phyloP scores from a whole-genome alignment of 2,888 invertebrate species.

The Theretra japonica region DNA sequence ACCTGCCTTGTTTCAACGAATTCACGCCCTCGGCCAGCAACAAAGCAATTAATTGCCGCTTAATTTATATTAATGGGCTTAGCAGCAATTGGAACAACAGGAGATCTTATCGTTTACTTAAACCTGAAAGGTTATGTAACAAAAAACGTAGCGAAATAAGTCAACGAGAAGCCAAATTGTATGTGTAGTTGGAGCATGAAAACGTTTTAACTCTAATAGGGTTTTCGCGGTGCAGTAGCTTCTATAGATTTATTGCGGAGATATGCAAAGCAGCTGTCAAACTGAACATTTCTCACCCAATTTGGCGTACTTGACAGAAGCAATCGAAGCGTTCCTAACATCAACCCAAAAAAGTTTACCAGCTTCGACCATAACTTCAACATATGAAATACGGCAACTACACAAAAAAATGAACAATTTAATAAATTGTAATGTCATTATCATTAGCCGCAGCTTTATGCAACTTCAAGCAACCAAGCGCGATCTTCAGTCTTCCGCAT shows the following conservation, averaged over 20 bases:
- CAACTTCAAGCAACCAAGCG: too few relatives aligned
- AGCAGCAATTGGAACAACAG: slow-evolving; percentile 70
- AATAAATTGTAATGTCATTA: too few relatives aligned
- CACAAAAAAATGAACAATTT: too few relatives aligned
- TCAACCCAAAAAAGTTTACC: slow-evolving; percentile 63
- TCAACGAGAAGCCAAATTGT: slow-evolving; percentile 51
- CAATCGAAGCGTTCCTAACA: slow-evolving; percentile 46
- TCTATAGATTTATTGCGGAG: slow-evolving; percentile 62
- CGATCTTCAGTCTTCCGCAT: too few relatives aligned
- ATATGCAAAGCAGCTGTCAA: slow-evolving; percentile 69
- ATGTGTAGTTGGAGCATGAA: slow-evolving; percentile 48
- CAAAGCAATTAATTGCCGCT: slow-evolving; percentile 75
- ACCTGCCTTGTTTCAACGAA: slow-evolving; percentile 65
- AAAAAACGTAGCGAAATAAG: slow-evolving; percentile 42
- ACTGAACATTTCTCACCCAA: slow-evolving; percentile 69
- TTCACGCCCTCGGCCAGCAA: slow-evolving; percentile 68
- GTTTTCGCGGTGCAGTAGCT: slow-evolving; percentile 48
- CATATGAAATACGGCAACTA: too few relatives aligned
- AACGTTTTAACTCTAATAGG: slow-evolving; percentile 43
- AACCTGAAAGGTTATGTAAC: slow-evolving; percentile 52
- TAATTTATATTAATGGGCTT: slow-evolving; percentile 75
- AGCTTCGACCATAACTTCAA: slow-evolving; percentile 40
- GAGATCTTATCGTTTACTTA: slow-evolving; percentile 61
- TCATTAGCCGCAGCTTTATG: too few relatives aligned
- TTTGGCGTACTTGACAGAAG: slow-evolving; percentile 58